Conservation (phyloP, 2,113 vertebrate species). For the Campylomormyrus tamandua region DNA sequence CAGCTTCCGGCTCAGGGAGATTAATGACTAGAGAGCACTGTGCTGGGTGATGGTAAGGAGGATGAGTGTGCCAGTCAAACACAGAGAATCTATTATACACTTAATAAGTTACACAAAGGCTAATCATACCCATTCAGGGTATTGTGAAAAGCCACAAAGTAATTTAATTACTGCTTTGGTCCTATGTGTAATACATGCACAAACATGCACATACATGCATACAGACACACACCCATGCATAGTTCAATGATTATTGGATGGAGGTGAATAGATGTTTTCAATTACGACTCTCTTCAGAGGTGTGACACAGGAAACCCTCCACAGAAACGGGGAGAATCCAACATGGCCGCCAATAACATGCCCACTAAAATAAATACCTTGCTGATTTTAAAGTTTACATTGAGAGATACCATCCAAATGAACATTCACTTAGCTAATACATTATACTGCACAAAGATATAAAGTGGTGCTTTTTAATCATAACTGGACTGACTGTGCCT, state of each 20-base stretch:
- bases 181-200: not conserved
- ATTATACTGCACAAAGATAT: constrained; percentile 28
- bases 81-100: not conserved
- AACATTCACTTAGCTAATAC: constrained; percentile 27
- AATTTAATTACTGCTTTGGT: constrained; percentile 4
- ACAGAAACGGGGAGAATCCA: not conserved
- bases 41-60: not conserved
- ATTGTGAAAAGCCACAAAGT: not conserved
- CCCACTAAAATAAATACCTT: not conserved
- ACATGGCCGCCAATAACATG: not conserved
- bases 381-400: not conserved
- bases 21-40: not conserved
- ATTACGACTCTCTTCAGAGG: constrained; percentile 5
- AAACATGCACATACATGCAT: constrained; percentile 1
- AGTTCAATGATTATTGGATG: not conserved
- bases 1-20: not conserved
- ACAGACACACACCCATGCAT: not conserved
- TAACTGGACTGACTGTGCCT: constrained; percentile 32
- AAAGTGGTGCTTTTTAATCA: constrained; percentile 38
- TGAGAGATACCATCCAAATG: constrained; percentile 20
- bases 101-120: constrained; percentile 1
- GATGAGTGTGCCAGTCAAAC: not conserved
- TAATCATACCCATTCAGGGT: not conserved
- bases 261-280: constrained; percentile 14
- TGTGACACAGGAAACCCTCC: not conserved